Evolutionary conservation across 2,113 vertebrate genomes (phyloP).

Genomic region (Oxyruncus cristatus): DNA sequence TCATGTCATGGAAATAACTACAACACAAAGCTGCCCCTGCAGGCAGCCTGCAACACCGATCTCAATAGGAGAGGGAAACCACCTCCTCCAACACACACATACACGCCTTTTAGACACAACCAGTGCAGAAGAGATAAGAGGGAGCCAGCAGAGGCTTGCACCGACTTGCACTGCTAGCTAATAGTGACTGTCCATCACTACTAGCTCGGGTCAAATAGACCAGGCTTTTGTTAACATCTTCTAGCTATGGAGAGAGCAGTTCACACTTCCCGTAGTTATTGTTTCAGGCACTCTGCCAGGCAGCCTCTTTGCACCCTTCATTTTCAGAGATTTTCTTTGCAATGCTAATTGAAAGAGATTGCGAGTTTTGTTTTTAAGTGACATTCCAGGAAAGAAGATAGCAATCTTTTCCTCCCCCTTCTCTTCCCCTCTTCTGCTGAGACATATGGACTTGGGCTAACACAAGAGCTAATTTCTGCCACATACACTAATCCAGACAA

Average conservation of each 20-base stretch:
- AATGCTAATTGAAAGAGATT: slow-evolving; percentile 66
- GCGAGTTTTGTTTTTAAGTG: slow-evolving; percentile 8
- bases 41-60: background rate
- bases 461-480: background rate
- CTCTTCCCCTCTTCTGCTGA: background rate
- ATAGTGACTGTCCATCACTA: background rate
- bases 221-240: slow-evolving; percentile 40
- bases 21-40: background rate
- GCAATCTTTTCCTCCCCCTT: background rate
- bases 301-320: slow-evolving; percentile 56
- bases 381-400: slow-evolving; percentile 63
- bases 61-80: background rate
- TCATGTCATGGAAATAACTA: background rate
- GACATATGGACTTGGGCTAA: background rate
- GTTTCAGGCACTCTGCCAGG: slow-evolving; percentile 45
- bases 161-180: background rate
- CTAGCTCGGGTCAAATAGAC: slow-evolving; percentile 2
- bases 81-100: background rate
- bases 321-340: slow-evolving; percentile 61
- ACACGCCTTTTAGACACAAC: background rate
- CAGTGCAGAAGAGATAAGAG: slow-evolving; percentile 19
- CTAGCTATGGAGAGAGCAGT: slow-evolving; percentile 28
- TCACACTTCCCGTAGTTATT: slow-evolving; percentile 61
- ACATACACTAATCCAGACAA: background rate
- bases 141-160: slow-evolving; percentile 30